A percentile compares a stretch with the other conserved stretches of the same genome.
phyloP scores from a whole-genome alignment of 2,888 invertebrate species.

The Noctuana brunneofusca region DNA sequence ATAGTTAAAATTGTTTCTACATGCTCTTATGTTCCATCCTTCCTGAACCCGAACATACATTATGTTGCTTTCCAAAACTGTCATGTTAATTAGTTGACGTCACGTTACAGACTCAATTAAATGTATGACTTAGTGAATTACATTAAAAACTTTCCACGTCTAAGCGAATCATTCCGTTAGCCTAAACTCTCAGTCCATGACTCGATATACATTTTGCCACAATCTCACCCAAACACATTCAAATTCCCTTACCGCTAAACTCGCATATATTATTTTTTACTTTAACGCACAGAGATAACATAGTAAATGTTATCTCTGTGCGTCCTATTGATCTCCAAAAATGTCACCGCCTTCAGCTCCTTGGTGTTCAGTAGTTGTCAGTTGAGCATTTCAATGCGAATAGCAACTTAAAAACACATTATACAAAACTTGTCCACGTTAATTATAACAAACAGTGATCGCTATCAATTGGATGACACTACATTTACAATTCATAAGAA shows the following conservation, averaged over 20 bases:
- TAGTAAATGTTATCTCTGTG: too few relatives aligned
- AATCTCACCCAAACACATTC: slow-evolving; percentile 52
- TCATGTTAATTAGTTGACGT: slow-evolving; percentile 51
- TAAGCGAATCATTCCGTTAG: slow-evolving; percentile 52
- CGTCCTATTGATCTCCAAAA: slow-evolving; percentile 26
- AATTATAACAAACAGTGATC: slow-evolving; percentile 44
- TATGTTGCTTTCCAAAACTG: slow-evolving; percentile 51
- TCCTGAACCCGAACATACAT: slow-evolving; percentile 51
- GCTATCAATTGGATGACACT: slow-evolving; percentile 46
- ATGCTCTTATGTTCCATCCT: slow-evolving; percentile 61
- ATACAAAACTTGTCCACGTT: slow-evolving; percentile 25
- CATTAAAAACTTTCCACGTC: slow-evolving; percentile 52
- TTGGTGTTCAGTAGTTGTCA: slow-evolving; percentile 48
- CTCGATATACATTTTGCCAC: slow-evolving; percentile 51
- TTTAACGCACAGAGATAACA: slow-evolving; percentile 30
- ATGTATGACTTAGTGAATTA: slow-evolving; percentile 64
- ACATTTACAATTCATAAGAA: slow-evolving; percentile 41
- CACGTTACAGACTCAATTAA: slow-evolving; percentile 42
- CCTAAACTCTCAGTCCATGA: slow-evolving; percentile 67
- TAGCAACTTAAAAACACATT: slow-evolving; percentile 40
- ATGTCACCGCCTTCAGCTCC: slow-evolving; percentile 36
- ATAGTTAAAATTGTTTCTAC: slow-evolving; percentile 76
- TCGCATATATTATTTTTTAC: slow-evolving; percentile 39
- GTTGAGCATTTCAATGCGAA: slow-evolving; percentile 52
- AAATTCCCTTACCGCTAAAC: slow-evolving; percentile 52